Evolutionary conservation across 2,113 vertebrate genomes (phyloP).

Genomic region (Lepisosteus osseus): DNA sequence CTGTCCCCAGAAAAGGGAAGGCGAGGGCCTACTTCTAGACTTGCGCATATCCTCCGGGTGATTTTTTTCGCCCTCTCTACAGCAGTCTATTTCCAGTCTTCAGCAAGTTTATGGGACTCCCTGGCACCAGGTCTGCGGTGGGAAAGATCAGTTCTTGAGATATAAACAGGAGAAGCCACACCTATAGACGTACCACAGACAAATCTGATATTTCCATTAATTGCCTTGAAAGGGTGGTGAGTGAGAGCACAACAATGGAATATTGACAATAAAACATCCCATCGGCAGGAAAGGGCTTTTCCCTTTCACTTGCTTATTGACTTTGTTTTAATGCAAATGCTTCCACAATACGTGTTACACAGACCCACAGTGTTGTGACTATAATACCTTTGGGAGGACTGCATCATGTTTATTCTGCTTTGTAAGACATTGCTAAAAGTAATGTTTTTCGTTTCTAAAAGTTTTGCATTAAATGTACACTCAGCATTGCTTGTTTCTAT

Average conservation of each 20-base stretch:
- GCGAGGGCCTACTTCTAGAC: conserved; percentile 22
- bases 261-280: conserved; percentile 60
- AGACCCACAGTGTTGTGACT: too few species aligned
- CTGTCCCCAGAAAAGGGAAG: conserved; percentile 1
- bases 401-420: too few species aligned
- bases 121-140: conserved; percentile 79
- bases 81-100: conserved; percentile 52
- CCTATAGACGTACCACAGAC: conserved; percentile 61
- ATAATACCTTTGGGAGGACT: too few species aligned
- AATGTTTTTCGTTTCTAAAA: too few species aligned
- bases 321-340: conserved; percentile 14
- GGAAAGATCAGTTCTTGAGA: conserved; percentile 73
- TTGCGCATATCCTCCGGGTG: conserved; percentile 74
- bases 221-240: conserved; percentile 57
- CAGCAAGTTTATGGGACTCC: conserved; percentile 64
- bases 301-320: conserved; percentile 39
- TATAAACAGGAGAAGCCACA: conserved; percentile 69
- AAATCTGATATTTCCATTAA: conserved; percentile 67
- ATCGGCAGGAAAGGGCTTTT: conserved; percentile 67
- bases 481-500: too few species aligned
- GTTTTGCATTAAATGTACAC: too few species aligned
- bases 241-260: conserved; percentile 60
- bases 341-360: too few species aligned
- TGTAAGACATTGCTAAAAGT: too few species aligned
- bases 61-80: conserved; percentile 65